A percentile compares a stretch with the other conserved stretches of the same genome.
phyloP scores from a whole-genome alignment of 2,888 invertebrate genomes.

The Philereme vetulata region DNA sequence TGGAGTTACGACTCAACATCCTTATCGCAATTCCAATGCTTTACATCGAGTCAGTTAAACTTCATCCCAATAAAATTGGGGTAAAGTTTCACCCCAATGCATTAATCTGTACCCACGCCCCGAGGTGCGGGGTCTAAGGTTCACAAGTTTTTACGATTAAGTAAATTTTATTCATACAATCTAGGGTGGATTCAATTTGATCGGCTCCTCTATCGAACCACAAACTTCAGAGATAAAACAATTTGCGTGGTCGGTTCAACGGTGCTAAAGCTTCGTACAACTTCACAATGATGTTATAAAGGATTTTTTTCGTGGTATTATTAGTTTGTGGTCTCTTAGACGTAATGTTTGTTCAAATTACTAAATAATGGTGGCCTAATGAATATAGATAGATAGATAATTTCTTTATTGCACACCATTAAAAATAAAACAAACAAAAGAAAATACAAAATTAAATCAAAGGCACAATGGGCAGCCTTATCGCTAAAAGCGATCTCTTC shows the following conservation, averaged over 20 bases:
- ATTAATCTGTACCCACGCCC: conserved; percentile 35
- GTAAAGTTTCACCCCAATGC: conserved; percentile 36
- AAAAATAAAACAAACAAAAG: no score
- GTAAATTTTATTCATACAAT: conserved; percentile 75
- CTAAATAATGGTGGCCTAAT: no score
- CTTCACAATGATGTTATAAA: conserved; percentile 43
- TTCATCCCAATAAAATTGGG: conserved; percentile 38
- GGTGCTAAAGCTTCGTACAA: conserved; percentile 46
- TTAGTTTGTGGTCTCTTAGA: no score
- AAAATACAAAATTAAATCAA: no score
- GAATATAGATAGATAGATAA: no score
- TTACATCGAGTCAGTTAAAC: conserved; percentile 39
- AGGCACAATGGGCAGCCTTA: no score
- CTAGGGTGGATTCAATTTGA: conserved; percentile 67
- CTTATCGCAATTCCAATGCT: conserved; percentile 35
- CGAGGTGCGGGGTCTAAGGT: conserved; percentile 33
- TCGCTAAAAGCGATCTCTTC: no score
- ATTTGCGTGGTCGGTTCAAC: conserved; percentile 59
- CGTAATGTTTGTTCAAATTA: no score
- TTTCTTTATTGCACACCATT: no score
- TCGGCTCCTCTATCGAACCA: conserved; percentile 56
- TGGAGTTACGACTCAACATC: conserved; percentile 32
- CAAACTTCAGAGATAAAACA: conserved; percentile 64
- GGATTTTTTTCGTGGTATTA: no score
- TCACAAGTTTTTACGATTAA: conserved; percentile 65